Evolutionary conservation across 1,140 invertebrate species (phyloP).

Genomic region (Ips typographus): DNA sequence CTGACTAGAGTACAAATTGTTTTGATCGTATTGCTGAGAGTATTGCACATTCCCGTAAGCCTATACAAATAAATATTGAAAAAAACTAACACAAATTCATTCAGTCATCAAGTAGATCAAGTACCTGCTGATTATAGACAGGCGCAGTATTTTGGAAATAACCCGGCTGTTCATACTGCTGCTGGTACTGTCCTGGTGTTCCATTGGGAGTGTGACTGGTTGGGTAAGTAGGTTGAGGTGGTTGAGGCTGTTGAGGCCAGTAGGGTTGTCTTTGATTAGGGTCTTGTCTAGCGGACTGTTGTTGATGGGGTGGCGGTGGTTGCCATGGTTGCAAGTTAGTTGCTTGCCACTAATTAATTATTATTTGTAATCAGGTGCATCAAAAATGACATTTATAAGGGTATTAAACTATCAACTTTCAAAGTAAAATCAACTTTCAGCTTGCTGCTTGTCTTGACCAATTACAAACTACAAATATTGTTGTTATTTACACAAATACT

Average conservation of each 20-base stretch:
- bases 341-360: slow-evolving; percentile 42
- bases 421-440: too few relatives aligned
- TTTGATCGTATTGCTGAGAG: slow-evolving; percentile 42
- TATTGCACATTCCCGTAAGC: slow-evolving; percentile 41
- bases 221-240: slow-evolving; percentile 9
- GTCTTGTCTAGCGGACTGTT: slow-evolving; percentile 6
- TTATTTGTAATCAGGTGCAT: background rate
- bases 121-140: slow-evolving; percentile 23
- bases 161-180: slow-evolving; percentile 34
- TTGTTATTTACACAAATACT: too few relatives aligned
- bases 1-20: slow-evolving; percentile 34
- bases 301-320: slow-evolving; percentile 29
- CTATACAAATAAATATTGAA: slow-evolving; percentile 1
- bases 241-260: slow-evolving; percentile 39
- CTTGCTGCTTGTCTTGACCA: too few relatives aligned
- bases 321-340: slow-evolving; percentile 9
- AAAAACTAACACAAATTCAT: slow-evolving; percentile 1
- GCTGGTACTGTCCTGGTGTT: slow-evolving; percentile 30
- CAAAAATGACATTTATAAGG: too few relatives aligned
- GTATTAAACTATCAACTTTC: too few relatives aligned
- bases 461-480: too few relatives aligned
- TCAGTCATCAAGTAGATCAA: background rate
- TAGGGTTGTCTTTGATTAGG: slow-evolving; percentile 30
- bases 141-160: slow-evolving; percentile 22
- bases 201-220: slow-evolving; percentile 21